Base-by-base conservation (phyloP, 1,140 invertebrate species). In the Cataglyphis hispanica region DNA sequence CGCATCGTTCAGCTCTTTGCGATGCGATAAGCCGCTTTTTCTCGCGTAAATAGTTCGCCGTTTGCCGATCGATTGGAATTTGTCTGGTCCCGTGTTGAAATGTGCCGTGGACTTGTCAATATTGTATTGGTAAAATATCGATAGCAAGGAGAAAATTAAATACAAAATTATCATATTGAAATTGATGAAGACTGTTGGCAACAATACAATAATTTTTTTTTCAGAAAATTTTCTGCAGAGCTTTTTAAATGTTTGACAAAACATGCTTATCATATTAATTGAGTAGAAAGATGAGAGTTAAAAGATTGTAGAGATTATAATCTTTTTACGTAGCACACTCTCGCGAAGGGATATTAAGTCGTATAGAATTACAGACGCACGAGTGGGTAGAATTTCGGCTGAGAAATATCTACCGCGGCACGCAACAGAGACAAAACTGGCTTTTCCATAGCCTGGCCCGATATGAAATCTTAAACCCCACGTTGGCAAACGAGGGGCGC, bases 401-500 rank as follows among this genome's bases (percentile, higher is more conserved):
- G 64, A 69, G 64, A 69, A 80, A 80, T 80, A 69, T 80, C n/a
- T 66, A 80, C 64, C 77, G 34, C 34, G 10, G 77, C 77, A 63
- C 69, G 72, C 80, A 61, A 76, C 67, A 72, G 53, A 58, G 66
- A 16, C 46, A 66, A 46, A 61, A 83, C 67, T 58, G 53, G 53
- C 69, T 60, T 76, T 61, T 46, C 43, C 69, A 13, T 34, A 13
- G 13, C 58, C 19, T 27, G 27, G 27, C 50, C 43, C 43, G 16
- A 31, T 76, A 77, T 66, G 83, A 85, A 77, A 85, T 85, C 72
- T 85, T 85, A 85, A 63, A 85, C 83, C 83, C 46, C 10, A 27
- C 25, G 46, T 75, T 31, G 37, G 22, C 22, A 37, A 69, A 22
- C 2, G 46, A 58, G 46, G 58, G 53, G 11, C 37, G 56, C n/a